Evolutionary conservation across 2,113 vertebrate species (phyloP).

Genomic region (Orycteropus afer): DNA sequence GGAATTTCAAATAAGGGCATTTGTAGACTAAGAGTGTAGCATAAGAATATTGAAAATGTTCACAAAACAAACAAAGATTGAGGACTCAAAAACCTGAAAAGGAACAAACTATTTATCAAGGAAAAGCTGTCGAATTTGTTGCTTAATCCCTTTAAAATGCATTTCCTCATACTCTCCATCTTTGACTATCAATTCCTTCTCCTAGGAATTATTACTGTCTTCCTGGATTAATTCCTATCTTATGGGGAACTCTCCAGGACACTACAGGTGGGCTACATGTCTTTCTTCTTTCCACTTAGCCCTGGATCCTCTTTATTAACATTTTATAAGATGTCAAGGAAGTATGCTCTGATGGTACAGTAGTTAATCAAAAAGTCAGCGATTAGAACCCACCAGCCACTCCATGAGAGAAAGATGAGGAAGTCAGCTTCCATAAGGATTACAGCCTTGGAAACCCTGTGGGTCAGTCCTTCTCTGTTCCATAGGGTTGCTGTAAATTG

Average conservation of each 20-base stretch:
- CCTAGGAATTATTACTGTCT: not conserved
- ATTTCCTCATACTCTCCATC: not conserved
- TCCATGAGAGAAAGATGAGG: too few relatives aligned
- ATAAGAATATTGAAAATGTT: not conserved
- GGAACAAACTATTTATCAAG: not conserved
- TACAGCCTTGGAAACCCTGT: too few relatives aligned
- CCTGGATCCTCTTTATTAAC: too few relatives aligned
- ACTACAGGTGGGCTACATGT: accelerated
- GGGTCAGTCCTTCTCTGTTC: too few relatives aligned
- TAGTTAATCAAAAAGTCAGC: too few relatives aligned
- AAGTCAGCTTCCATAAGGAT: too few relatives aligned
- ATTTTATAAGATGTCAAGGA: too few relatives aligned
- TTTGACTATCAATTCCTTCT: not conserved
- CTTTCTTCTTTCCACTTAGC: not conserved
- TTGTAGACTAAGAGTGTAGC: not conserved
- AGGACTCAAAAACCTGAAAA: not conserved
- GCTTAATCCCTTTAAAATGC: not conserved
- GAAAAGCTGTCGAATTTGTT: not conserved
- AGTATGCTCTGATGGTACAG: too few relatives aligned
- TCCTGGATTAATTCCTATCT: not conserved
- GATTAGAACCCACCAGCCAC: too few relatives aligned
- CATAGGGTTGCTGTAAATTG: too few relatives aligned
- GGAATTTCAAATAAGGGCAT: not conserved
- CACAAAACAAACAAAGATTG: not conserved
- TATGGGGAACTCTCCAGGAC: not conserved